These are phyloP conservation scores for Pterobdella sp. DNA, from an alignment of 2,888 invertebrate species.

Conservation along the genomic window DNA sequence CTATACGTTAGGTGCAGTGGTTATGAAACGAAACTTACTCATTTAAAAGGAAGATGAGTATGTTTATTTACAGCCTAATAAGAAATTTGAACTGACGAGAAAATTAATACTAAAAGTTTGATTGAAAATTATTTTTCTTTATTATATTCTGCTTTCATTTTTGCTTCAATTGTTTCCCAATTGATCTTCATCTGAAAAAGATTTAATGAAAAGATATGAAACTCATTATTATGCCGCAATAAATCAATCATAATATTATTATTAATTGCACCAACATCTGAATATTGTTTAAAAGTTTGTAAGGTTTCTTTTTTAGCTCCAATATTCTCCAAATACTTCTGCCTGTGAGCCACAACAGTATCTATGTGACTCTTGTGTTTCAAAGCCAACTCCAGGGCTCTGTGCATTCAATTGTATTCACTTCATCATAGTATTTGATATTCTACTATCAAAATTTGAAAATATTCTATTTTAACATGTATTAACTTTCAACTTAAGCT, in stretches of 20 bases:
- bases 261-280: conserved; percentile 40
- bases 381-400: conserved; percentile 66
- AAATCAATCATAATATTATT: too few species aligned
- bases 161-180: conserved; percentile 53
- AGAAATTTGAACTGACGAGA: neutral
- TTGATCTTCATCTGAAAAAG: conserved; percentile 51
- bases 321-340: conserved; percentile 59
- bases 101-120: neutral
- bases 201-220: neutral
- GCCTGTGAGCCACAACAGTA: conserved; percentile 63
- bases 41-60: too few species aligned
- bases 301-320: conserved; percentile 51
- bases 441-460: neutral
- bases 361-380: conserved; percentile 67
- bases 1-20: too few species aligned
- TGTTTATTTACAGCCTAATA: too few species aligned
- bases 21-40: too few species aligned
- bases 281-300: conserved; percentile 48
- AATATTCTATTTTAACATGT: neutral
- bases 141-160: conserved; percentile 51
- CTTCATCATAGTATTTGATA: too few species aligned
- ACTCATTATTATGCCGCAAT: neutral
- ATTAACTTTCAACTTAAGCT: too few species aligned
- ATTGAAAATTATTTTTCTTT: conserved; percentile 39
- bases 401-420: conserved; percentile 44